Conservation (phyloP, 1,140 invertebrate species). For the Mamestra configurata region DNA sequence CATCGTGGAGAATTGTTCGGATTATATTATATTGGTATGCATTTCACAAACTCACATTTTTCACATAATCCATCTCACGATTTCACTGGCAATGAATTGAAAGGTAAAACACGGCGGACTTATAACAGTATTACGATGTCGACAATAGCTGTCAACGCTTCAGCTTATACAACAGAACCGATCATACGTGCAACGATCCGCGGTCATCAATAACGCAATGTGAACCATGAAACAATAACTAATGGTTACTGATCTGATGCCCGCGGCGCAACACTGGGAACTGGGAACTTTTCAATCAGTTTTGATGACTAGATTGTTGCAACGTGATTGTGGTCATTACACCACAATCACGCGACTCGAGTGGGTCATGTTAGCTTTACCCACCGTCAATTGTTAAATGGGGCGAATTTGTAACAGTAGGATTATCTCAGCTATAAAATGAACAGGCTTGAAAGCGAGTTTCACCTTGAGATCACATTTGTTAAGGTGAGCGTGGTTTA, state of each 20-base stretch:
- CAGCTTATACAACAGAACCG: slow-evolving; percentile 56
- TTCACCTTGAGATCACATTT: slow-evolving; percentile 38
- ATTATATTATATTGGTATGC: background rate
- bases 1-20: background rate
- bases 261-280: slow-evolving; percentile 14
- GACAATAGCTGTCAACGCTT: slow-evolving; percentile 46
- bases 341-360: background rate
- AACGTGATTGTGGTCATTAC: slow-evolving; percentile 31
- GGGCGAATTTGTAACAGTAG: slow-evolving; percentile 15
- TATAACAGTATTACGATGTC: slow-evolving; percentile 24
- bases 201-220: slow-evolving; percentile 64
- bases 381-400: slow-evolving; percentile 38
- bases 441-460: slow-evolving; percentile 41
- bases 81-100: background rate
- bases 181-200: slow-evolving; percentile 28
- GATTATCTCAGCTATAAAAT: slow-evolving; percentile 27
- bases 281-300: slow-evolving; percentile 39
- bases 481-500: slow-evolving; percentile 4
- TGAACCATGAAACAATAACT: slow-evolving; percentile 60
- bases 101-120: background rate
- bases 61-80: background rate
- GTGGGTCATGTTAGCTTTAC: slow-evolving; percentile 18
- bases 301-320: slow-evolving; percentile 36
- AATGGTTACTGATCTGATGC: background rate
- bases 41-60: background rate